phyloP scores from a whole-genome alignment of 2,113 vertebrate genomes.

The Neodontobutis hainanensis region DNA sequence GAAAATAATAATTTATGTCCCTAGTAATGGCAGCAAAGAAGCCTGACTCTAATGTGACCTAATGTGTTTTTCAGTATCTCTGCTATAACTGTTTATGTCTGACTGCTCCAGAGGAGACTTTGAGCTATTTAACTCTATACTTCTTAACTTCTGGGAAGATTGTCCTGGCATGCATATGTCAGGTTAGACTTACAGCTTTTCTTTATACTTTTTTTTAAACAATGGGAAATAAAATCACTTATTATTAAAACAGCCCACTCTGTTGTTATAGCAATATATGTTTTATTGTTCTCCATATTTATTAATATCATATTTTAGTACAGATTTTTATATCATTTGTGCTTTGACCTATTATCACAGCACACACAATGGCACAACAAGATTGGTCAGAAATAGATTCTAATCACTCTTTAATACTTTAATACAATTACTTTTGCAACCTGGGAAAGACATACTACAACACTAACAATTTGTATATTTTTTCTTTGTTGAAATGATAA shows the following conservation, averaged over 20 bases:
- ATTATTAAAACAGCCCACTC: slow-evolving; percentile 34
- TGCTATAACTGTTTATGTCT: slow-evolving; percentile 10
- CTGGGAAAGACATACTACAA: slow-evolving; percentile 59
- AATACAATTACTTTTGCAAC: slow-evolving; percentile 67
- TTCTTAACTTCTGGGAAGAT: no score
- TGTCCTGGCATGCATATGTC: no score
- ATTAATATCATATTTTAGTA: slow-evolving; percentile 57
- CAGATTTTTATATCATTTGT: slow-evolving; percentile 57
- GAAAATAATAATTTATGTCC: slow-evolving; percentile 57
- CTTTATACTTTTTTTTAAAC: no score
- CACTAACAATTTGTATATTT: slow-evolving; percentile 55
- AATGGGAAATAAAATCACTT: not conserved
- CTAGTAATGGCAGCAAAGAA: slow-evolving; percentile 57
- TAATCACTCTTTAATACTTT: slow-evolving; percentile 51
- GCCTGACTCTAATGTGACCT: slow-evolving; percentile 54
- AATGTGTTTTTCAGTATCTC: slow-evolving; percentile 53
- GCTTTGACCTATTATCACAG: slow-evolving; percentile 65
- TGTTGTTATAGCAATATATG: slow-evolving; percentile 75
- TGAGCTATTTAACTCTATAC: not conserved
- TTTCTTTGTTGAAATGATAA: slow-evolving; percentile 49
- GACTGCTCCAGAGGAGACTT: slow-evolving; percentile 33
- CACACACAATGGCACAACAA: slow-evolving; percentile 76
- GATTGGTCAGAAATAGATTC: slow-evolving; percentile 70
- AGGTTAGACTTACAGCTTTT: no score
- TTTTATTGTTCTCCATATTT: slow-evolving; percentile 74